Evolutionary conservation across 2,113 vertebrate genomes (phyloP), one percentile per base, ranked within the genome.

Genomic region (Dipodomys stephensi): DNA sequence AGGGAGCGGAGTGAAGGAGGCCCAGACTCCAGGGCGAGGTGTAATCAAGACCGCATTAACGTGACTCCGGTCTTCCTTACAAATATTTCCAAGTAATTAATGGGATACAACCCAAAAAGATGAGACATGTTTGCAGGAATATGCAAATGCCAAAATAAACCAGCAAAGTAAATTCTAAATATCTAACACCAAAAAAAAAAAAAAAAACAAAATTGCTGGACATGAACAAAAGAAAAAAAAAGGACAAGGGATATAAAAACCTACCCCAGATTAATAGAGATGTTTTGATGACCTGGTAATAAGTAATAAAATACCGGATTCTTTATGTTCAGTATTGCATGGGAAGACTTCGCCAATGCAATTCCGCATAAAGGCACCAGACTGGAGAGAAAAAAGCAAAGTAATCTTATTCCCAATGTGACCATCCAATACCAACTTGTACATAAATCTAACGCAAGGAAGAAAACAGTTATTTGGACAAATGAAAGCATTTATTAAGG

Each of bases 51-150:
- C 35, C 10, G 19, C 25, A 67, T 28, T 88, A 39, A 35, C 10
- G 13, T 22, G 18, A 16, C 44, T 76, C 30, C 18, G 57, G 9
- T 27, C 35, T 27, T 27, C 64, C 39, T 22, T 68, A 0, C 28
- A 86, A 57, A n/a, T 77, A 22, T 64, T 87, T 95, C 60, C 27
- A 46, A 83, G 32, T 74, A 27, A 88, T 60, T 57, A 57, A 57
- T 39, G n/a, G 32, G 79, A 74, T 60, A 82, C 9, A 72, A 46
- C 27, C 35, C 3, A 60, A 57, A 78, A 67, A 68, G 28, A 30
- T 28, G 19, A 65, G 44, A 7, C 71, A 60, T 44, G 83, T 60
- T 65, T 73, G 30, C 15, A 93, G 81, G 8, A 82, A 77, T 72
- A 80, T 16, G 68, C 49, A 80, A 90, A 60, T 65, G 46, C 69